Percentiles rank a stretch among this genome's conserved stretches.
Conservation (phyloP, 2,888 invertebrate genomes). For the Formica aserva region DNA sequence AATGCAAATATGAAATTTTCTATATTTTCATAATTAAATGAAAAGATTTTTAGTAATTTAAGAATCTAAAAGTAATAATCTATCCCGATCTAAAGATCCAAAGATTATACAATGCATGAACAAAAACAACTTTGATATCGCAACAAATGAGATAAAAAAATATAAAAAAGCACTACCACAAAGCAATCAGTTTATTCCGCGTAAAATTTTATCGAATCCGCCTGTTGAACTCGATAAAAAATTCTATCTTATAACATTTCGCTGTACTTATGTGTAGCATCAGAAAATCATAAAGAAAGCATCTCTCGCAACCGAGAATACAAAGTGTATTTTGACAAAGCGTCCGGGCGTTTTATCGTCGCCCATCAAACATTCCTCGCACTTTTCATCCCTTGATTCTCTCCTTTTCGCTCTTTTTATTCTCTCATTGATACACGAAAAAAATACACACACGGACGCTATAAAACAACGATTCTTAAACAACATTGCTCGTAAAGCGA, state of each 20-base stretch:
- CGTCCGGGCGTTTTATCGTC: slow-evolving; percentile 15
- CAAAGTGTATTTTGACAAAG: slow-evolving; percentile 46
- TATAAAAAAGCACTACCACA: background rate
- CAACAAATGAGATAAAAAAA: background rate
- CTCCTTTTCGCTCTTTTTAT: background rate
- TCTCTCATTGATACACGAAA: background rate
- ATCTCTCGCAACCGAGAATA: slow-evolving; percentile 1
- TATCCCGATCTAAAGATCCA: background rate
- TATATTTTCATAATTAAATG: background rate
- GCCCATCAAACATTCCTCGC: slow-evolving; percentile 26
- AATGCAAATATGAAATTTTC: background rate
- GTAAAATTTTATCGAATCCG: slow-evolving; percentile 18
- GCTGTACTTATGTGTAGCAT: background rate
- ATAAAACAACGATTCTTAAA: slow-evolving; percentile 66
- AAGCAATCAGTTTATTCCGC: background rate
- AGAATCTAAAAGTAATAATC: background rate
- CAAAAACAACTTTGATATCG: background rate
- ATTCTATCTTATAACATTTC: slow-evolving; percentile 8
- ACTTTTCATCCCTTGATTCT: background rate
- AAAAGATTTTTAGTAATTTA: slow-evolving; percentile 1
- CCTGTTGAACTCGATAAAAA: background rate
- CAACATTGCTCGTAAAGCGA: slow-evolving; percentile 59
- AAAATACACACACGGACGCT: background rate
- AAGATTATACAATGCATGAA: background rate
- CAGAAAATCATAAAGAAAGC: slow-evolving; percentile 25